phyloP scores from a whole-genome alignment of 1,140 invertebrate species.

The Drosophila mauritiana region DNA sequence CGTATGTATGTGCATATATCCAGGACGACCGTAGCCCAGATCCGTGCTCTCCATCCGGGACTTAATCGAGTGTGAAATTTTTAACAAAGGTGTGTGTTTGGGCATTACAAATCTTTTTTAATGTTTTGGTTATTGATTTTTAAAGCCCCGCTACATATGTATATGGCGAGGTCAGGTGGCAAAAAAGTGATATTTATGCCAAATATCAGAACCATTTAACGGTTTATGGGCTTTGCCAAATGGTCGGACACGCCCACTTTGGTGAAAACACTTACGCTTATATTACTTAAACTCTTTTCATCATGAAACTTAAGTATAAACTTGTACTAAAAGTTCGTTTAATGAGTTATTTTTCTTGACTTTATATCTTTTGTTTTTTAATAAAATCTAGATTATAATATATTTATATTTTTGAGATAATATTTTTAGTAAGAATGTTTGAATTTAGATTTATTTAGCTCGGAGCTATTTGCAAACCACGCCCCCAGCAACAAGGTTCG shows the following conservation, averaged over 20 bases:
- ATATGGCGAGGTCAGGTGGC: slow-evolving; percentile 28
- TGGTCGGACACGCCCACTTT: slow-evolving; percentile 20
- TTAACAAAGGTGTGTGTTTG: slow-evolving; percentile 29
- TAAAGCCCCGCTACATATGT: slow-evolving; percentile 52
- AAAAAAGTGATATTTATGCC: slow-evolving; percentile 58
- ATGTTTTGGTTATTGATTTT: slow-evolving; percentile 65
- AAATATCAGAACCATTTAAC: slow-evolving; percentile 58
- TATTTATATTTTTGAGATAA: no score
- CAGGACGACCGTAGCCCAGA: slow-evolving; percentile 1
- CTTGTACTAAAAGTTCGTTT: not conserved
- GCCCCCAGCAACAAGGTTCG: slow-evolving; percentile 15
- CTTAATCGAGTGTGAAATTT: slow-evolving; percentile 76
- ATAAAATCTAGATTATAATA: no score
- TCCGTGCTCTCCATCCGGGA: slow-evolving; percentile 23
- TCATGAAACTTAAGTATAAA: not conserved
- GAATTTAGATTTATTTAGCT: slow-evolving; percentile 3
- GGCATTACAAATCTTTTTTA: slow-evolving; percentile 26
- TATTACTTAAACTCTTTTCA: not conserved
- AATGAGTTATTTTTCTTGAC: not conserved
- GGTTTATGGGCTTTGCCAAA: slow-evolving; percentile 44
- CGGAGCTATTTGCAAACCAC: not conserved
- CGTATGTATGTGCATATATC: not conserved
- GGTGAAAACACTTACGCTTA: not conserved
- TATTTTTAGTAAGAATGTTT: no score
- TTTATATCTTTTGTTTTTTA: not conserved